Conservation (phyloP, 2,888 invertebrate genomes). For the Dynastes tityus region DNA sequence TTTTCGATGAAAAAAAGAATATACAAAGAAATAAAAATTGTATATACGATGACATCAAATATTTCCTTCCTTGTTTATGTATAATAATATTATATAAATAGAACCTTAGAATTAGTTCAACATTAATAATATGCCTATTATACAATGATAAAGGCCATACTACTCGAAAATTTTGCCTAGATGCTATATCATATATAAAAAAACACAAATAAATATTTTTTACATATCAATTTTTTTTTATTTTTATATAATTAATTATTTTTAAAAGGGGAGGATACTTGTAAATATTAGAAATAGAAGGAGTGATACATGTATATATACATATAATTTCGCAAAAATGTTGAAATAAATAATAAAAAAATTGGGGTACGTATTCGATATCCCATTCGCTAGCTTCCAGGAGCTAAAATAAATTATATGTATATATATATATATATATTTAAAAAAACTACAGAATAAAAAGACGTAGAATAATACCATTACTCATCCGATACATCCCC, state of each 20-base stretch:
- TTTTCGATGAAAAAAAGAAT: constrained; percentile 12
- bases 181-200: constrained; percentile 51
- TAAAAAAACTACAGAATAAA: constrained; percentile 16
- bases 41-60: constrained; percentile 42
- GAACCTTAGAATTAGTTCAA: constrained; percentile 45
- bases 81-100: constrained; percentile 44
- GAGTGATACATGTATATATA: constrained; percentile 10
- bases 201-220: constrained; percentile 56
- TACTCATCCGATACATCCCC: constrained; percentile 30
- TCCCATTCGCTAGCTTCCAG: neutral
- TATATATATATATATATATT: constrained; percentile 13
- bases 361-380: constrained; percentile 1
- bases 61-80: constrained; percentile 43
- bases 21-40: constrained; percentile 9
- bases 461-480: constrained; percentile 19
- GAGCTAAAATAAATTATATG: constrained; percentile 6
- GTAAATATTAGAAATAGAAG: neutral
- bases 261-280: constrained; percentile 53
- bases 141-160: constrained; percentile 37
- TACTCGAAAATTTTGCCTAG: constrained; percentile 48
- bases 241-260: constrained; percentile 49
- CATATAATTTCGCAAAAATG: constrained; percentile 6
- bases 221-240: constrained; percentile 55
- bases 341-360: neutral
- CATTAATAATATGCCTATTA: constrained; percentile 48